Evolutionary conservation across 2,113 vertebrate genomes (phyloP).

Genomic region (Spermophilus dauricus): DNA sequence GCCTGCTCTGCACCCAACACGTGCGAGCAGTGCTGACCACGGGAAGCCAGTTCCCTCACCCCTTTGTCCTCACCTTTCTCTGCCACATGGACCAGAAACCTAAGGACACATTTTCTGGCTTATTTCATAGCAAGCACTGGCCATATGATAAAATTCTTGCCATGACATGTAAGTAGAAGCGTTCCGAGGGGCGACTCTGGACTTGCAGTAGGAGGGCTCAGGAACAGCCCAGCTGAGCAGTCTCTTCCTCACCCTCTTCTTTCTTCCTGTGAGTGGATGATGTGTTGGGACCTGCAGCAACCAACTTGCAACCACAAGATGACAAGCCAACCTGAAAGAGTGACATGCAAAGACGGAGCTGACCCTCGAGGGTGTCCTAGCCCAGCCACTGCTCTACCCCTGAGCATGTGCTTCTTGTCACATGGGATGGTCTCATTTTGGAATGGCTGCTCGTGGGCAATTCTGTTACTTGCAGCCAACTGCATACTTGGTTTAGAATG

Average conservation of each 20-base stretch:
- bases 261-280: background rate
- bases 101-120: background rate
- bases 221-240: too few relatives aligned
- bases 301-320: background rate
- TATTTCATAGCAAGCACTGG: background rate
- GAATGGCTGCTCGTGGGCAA: background rate
- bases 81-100: background rate
- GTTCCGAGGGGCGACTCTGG: background rate
- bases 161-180: background rate
- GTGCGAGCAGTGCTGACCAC: background rate
- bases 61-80: background rate
- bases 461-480: background rate
- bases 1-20: too few relatives aligned
- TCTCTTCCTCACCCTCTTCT: background rate
- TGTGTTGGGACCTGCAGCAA: background rate
- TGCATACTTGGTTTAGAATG: background rate
- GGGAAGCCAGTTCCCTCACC: background rate
- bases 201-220: background rate
- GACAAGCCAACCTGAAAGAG: background rate
- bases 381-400: too few relatives aligned
- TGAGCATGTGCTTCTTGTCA: background rate
- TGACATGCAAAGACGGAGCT: background rate
- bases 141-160: too few relatives aligned
- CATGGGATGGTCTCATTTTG: background rate
- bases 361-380: background rate